Evolutionary conservation across 2,797 vertebrate species (phyloP).

Genomic region (Anguilla pacifica): DNA sequence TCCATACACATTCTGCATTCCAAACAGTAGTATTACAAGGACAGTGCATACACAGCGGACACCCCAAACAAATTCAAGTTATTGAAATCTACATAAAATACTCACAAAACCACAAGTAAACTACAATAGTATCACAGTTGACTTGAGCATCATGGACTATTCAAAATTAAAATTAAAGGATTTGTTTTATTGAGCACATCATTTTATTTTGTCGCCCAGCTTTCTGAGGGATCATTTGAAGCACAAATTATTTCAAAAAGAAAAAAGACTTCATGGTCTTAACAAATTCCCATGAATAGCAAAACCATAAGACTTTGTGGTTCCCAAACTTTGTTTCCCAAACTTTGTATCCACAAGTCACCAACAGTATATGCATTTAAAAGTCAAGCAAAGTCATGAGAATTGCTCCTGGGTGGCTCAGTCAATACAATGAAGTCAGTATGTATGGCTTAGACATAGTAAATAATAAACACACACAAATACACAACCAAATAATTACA

Average conservation of each 20-base stretch:
- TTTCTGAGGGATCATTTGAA: background rate
- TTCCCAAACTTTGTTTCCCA: no score
- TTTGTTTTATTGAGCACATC: background rate
- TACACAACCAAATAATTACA: background rate
- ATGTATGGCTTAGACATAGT: no score
- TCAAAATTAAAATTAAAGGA: background rate
- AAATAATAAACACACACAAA: background rate
- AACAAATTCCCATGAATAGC: background rate
- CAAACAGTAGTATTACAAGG: constrained; percentile 28
- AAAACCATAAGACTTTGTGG: background rate
- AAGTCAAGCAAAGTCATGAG: no score
- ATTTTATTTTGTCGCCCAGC: background rate
- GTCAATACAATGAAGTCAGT: no score
- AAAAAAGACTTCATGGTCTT: background rate
- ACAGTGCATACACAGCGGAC: background rate
- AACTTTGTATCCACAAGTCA: no score
- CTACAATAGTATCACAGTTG: background rate
- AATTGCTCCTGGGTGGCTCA: no score
- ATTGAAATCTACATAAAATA: background rate
- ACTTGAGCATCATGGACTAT: background rate
- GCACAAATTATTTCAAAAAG: background rate
- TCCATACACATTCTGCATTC: constrained; percentile 13
- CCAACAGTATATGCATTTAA: no score
- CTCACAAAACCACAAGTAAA: background rate
- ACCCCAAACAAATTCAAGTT: constrained; percentile 1